Evolutionary conservation across 2,888 invertebrate genomes (phyloP), one percentile per base, ranked within the genome.

Genomic region (Dolomedes plantarius): DNA sequence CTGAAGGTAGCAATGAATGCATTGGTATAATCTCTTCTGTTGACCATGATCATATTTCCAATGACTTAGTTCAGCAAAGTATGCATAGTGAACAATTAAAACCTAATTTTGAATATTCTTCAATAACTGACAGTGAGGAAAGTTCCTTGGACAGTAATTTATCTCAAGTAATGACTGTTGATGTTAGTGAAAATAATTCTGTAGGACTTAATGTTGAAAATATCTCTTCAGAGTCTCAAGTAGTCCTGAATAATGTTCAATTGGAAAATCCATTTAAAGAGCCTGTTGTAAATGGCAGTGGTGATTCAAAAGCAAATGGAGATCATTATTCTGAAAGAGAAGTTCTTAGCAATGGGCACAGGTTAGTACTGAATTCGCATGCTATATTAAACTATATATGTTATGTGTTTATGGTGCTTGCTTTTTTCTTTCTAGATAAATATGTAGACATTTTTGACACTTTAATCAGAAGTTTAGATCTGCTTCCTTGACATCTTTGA

Each of bases 91-190:
- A 86, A 86, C 79, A 72, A 11, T 74, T 76, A 31, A 76, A 50
- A 76, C 69, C 69, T 56, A 80, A 73, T 56, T 80, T 65, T 56
- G 75, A 86, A n/a, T 65, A 27, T 71, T 69, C 80, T 79, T 71
- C 86, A 32, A 80, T 79, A n/a, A 78, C 75, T 23, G 86, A 86
- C 7, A 86, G 86, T 74, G 86, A 86, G 65, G 80, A 86, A 19
- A 86, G 86, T 76, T 86, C 86, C 71, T 71, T 86, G 28, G 86
- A 86, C 50, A 86, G 86, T 74, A 86, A 86, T 76, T 72, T 80
- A 80, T 86, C 86, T 7, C 86, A 86, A 46, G 72, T 86, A 16
- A 71, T 86, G 75, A 75, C 77, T 67, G 69, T 46, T 5, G 86
- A 79, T 28, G 27, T 31, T 1, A 56, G 29, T 19, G 46, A 62